phyloP scores from a whole-genome alignment of 2,113 vertebrate species.

The Bostrychus sinensis region DNA sequence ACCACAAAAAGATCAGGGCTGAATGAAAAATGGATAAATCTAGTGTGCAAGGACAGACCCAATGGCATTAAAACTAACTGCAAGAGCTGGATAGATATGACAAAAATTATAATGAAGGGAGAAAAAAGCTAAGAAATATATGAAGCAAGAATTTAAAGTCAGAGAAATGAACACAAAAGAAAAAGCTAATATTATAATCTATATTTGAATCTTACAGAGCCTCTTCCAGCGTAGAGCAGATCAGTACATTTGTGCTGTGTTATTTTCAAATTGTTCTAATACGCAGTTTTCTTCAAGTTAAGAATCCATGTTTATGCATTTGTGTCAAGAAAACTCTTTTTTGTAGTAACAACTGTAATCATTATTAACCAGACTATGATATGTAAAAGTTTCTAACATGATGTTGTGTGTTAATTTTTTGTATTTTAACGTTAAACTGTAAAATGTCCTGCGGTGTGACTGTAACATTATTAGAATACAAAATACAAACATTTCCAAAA shows the following conservation, averaged over 20 bases:
- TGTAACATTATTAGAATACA: no score
- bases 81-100: conserved; percentile 25
- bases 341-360: no score
- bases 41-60: conserved; percentile 33
- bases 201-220: conserved; percentile 62
- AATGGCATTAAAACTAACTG: conserved; percentile 38
- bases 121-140: conserved; percentile 4
- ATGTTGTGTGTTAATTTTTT: no score
- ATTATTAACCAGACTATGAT: no score
- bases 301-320: conserved; percentile 21
- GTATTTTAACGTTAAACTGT: no score
- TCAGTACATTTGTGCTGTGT: conserved; percentile 47
- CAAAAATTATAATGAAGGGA: conserved; percentile 19
- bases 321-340: not conserved
- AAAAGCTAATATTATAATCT: conserved; percentile 54
- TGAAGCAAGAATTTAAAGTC: conserved; percentile 25
- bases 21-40: conserved; percentile 44
- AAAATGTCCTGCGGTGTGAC: no score
- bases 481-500: no score
- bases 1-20: conserved; percentile 44
- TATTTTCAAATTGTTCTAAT: conserved; percentile 67
- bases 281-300: conserved; percentile 46
- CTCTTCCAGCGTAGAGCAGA: no score
- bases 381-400: no score
- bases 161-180: conserved; percentile 27